Evolutionary conservation across 2,797 vertebrate genomes (phyloP), one percentile per base, ranked within the genome.

Genomic region (Tadarida brasiliensis): DNA sequence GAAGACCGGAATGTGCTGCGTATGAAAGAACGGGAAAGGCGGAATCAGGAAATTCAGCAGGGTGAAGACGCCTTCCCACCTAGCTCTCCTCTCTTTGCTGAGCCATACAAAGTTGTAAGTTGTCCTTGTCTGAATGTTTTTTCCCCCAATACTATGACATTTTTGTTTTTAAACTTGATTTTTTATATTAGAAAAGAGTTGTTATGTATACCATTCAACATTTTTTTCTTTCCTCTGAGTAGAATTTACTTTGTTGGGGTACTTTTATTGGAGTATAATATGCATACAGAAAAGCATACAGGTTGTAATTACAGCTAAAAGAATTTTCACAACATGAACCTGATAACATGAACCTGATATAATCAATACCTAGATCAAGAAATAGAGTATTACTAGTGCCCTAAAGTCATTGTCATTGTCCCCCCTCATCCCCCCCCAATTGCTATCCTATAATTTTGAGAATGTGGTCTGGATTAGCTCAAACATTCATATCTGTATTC

Each of bases 1-100:
- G 99, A 99, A 99, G 99, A 99, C 99, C 99, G 99, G 98, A 99
- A 99, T 99, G 99, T 99, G 99, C 99, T 99, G 98, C 99, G 99
- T 99, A 99, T 99, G 99, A 99, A 99, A 99, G 99, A 99, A 99
- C 99, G 99, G 99, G 99, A 99, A 99, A 99, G 99, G 99, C 99
- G 99, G 98, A 99, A 99, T 99, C 99, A 99, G 99, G 99, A 99
- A 99, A 99, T 99, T 98, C 99, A 99, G 93, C 99, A 99, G 99
- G 99, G 99, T 97, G 99, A 99, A 99, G 99, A 99, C 98, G 98
- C 99, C 98, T 99, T 99, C 98, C 99, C 99, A 98, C 99, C 99
- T 90, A 99, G 99, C 98, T 99, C 99, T 98, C 99, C 99, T 98
- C 99, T 99, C 98, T 99, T 99, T 98, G 99, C 99, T 97, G 99